phyloP scores from a whole-genome alignment of 2,113 vertebrate genomes.

The Mustelus asterias region DNA sequence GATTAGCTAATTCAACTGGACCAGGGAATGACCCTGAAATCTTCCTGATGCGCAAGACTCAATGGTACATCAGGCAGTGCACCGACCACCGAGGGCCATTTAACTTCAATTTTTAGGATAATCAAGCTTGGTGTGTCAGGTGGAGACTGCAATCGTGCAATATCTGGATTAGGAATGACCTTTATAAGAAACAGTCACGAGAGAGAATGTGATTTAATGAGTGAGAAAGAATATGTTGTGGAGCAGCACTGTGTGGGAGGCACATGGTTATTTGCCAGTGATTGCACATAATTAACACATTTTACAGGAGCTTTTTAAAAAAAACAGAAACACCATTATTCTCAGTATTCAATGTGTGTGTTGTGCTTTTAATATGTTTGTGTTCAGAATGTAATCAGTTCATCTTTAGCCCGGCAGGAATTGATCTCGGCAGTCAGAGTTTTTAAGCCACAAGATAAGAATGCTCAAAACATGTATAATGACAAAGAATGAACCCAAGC shows the following conservation, averaged over 20 bases:
- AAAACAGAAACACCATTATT: conserved; percentile 8
- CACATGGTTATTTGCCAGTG: not conserved
- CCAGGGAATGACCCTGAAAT: conserved; percentile 24
- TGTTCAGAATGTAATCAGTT: conserved; percentile 18
- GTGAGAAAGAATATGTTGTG: not conserved
- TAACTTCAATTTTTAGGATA: not conserved
- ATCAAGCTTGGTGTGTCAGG: not conserved
- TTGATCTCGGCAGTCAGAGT: not conserved
- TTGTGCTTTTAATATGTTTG: conserved; percentile 24
- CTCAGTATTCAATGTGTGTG: conserved; percentile 10
- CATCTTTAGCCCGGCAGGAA: conserved; percentile 13
- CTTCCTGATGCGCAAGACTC: not conserved
- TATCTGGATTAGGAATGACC: not conserved
- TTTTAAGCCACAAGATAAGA: not conserved
- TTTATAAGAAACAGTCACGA: not conserved
- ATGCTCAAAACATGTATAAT: conserved; percentile 13
- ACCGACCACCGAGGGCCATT: not conserved
- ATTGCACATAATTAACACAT: conserved; percentile 24
- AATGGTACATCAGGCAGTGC: not conserved
- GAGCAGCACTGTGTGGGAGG: not conserved
- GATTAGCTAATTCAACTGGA: not conserved
- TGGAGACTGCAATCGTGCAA: not conserved
- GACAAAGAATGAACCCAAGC: conserved; percentile 10
- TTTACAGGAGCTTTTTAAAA: conserved; percentile 1
- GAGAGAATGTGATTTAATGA: not conserved